Evolutionary conservation across 2,113 vertebrate species (phyloP), one percentile per base, ranked within the genome.

Genomic region (Brachypodius melanocephalos): DNA sequence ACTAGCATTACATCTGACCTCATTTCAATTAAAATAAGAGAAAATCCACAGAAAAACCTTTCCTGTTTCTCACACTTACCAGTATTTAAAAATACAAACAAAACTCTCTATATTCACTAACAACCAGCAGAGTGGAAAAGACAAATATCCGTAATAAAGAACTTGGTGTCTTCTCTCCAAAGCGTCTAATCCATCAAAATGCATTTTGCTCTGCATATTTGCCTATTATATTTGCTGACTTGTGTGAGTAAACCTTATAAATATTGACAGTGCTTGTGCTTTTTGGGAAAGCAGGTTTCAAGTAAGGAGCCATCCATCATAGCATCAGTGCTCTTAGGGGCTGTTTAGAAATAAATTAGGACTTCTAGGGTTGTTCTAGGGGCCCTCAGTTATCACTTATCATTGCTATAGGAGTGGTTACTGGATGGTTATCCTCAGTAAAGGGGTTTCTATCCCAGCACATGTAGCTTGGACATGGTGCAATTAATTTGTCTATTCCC

Each of bases 181-280:
- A 92, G 65, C 6, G 0, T 71, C 83, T 90, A 92, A 96, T 93
- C 85, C 95, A 91, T 97, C 93, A 94, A 93, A 92, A 92, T 51
- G 49, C 55, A 88, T 93, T 95, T 88, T 86, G 36, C 52, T 74
- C 72, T 88, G 68, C 61, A 40, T 90, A 90, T 96, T 90, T 95
- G 78, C 82, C 65, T 93, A 46, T 88, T 90, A 34, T 68, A 93
- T 90, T 95, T 96, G 83, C 90, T 96, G 93, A 93, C 95, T 66
- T 49, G 48, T 42, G 68, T 67, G 61, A 86, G 57, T 71, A 92
- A 85, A 88, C 43, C 88, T 67, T 78, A 84, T 49, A 85, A 78
- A 86, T 90, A 93, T 38, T 90, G 90, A 81, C 80, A 88, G 57
- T 9, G 10, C 79, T 63, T 63, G 48, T 71, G 68, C 68, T 65